phyloP scores from a whole-genome alignment of 2,888 invertebrate species.

The Parnassius glacialis region DNA sequence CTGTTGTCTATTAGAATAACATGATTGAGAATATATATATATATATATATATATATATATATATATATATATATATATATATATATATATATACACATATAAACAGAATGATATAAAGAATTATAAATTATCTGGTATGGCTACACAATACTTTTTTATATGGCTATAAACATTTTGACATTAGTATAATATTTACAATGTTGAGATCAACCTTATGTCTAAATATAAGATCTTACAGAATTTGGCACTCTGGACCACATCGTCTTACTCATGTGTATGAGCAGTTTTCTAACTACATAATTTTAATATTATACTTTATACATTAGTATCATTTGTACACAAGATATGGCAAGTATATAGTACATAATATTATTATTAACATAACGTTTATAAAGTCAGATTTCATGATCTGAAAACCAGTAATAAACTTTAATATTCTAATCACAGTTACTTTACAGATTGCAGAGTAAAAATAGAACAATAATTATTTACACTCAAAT shows the following conservation, averaged over 20 bases:
- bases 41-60: not conserved
- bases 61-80: not conserved
- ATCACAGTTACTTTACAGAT: conserved; percentile 21
- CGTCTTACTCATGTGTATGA: conserved; percentile 37
- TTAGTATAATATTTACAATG: conserved; percentile 63
- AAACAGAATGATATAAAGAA: not conserved
- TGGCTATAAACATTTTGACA: conserved; percentile 41
- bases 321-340: conserved; percentile 42
- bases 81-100: not conserved
- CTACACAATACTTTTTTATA: conserved; percentile 28
- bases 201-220: conserved; percentile 76
- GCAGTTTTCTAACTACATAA: conserved; percentile 21
- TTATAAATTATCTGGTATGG: not conserved
- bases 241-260: conserved; percentile 78
- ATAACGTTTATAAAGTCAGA: conserved; percentile 5
- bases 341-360: conserved; percentile 33
- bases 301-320: conserved; percentile 28
- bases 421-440: conserved; percentile 1
- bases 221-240: conserved; percentile 67
- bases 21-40: not conserved
- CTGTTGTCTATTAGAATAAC: too few species aligned
- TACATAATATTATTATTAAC: not conserved
- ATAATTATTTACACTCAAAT: not conserved
- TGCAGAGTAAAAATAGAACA: conserved; percentile 4
- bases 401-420: not conserved